Base-by-base conservation (phyloP, 2,888 invertebrate genomes). In the Griposia aprilina region DNA sequence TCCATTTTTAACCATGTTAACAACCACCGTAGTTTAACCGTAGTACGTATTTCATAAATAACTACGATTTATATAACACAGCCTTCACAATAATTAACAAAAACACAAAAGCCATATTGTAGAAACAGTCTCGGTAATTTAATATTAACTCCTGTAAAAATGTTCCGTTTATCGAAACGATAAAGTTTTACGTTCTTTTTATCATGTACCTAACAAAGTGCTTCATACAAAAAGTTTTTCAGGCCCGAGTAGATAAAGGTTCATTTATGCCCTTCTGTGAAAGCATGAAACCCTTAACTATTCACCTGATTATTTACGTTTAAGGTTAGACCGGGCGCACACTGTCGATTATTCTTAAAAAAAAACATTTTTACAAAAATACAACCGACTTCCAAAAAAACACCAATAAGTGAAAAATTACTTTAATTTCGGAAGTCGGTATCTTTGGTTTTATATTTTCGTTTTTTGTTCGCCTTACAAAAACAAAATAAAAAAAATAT, bases 231-330 rank as follows among this genome's bases (percentile, higher is more conserved):
- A 86, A 87, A 86, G 70, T 87, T 87, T 69, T 78, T 87, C 73
- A 78, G 83, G 69, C 71, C 62, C 73, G 45, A 71, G 78, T 76
- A 87, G 89, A 88, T 90, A 89, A 90, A 87, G 86, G 85, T 84
- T 85, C 88, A 88, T 88, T 88, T 87, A 88, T 81, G 84, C 86
- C 82, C 71, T 85, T 83, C 81, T 86, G 81, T 88, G 81, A 86
- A 85, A 83, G 87, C 78, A 87, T 88, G 82, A 88, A 88, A 88
- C 87, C 87, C 76, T 85, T 89, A 88, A 90, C 89, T 90, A 88
- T 88, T 87, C 88, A 88, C 87, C 88, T 90, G 90, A 90, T 90
- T 89, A 88, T 87, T 87, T 87, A 88, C 85, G 84, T 79, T 85
- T 82, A 73, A 84, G 80, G 69, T 82, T 59, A 81, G 73, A 41